Percentiles rank a stretch among this genome's conserved stretches.
These are phyloP conservation scores for Characodon lateralis DNA, from an alignment of 2,797 vertebrate genomes.

Conservation along the genomic window DNA sequence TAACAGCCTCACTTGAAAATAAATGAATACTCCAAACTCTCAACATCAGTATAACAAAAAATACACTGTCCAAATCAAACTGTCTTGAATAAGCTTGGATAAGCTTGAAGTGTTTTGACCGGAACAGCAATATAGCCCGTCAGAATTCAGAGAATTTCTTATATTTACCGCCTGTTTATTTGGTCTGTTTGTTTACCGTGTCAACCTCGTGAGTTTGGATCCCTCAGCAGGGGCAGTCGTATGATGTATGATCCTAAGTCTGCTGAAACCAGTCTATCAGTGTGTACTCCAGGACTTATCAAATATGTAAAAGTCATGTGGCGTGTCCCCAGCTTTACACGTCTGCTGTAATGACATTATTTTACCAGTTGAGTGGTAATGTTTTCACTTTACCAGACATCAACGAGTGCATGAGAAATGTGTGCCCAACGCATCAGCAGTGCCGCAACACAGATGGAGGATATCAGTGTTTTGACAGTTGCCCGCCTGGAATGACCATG, in stretches of 20 bases:
- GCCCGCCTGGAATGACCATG: conserved; percentile 81
- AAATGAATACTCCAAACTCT: too few species aligned
- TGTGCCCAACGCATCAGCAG: conserved; percentile 83
- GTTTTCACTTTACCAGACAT: conserved; percentile 71
- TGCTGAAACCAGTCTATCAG: neutral
- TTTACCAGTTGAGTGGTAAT: conserved; percentile 9
- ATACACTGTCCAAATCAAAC: too few species aligned
- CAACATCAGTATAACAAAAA: too few species aligned
- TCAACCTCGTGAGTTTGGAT: neutral
- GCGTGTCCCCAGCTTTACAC: neutral
- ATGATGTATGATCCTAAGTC: neutral
- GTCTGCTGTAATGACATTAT: neutral
- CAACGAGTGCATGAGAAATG: conserved; percentile 83
- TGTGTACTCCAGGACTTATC: neutral
- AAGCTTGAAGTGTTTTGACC: too few species aligned
- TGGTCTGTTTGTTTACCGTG: neutral
- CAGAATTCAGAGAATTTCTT: too few species aligned
- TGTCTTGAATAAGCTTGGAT: too few species aligned
- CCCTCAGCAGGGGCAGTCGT: too few species aligned
- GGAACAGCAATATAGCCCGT: too few species aligned
- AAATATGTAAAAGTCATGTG: neutral
- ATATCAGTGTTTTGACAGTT: conserved; percentile 85
- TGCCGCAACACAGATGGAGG: conserved; percentile 85
- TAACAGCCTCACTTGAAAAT: too few species aligned
- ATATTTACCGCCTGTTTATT: too few species aligned